Percentiles rank a stretch among this genome's conserved stretches.
Evolutionary conservation across 2,888 invertebrate species (phyloP).

Genomic region (Dastarcus helophoroides): DNA sequence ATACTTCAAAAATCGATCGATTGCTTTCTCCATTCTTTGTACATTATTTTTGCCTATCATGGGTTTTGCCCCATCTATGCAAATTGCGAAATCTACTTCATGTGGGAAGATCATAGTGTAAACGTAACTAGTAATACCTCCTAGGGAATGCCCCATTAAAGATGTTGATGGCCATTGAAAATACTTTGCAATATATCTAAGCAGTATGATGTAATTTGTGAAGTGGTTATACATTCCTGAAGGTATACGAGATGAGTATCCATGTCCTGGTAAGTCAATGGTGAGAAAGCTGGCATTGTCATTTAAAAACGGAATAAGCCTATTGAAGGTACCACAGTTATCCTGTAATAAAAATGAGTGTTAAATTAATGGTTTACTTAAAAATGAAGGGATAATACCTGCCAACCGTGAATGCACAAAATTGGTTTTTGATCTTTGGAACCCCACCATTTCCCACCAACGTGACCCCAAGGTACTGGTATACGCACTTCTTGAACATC

Average conservation of each 20-base stretch:
- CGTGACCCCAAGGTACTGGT: constrained; percentile 55
- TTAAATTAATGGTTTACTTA: constrained; percentile 21
- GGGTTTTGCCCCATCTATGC: constrained; percentile 43
- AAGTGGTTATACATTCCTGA: constrained; percentile 44
- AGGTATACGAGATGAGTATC: constrained; percentile 56
- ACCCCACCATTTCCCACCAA: constrained; percentile 63
- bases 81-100: constrained; percentile 46
- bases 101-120: constrained; percentile 52
- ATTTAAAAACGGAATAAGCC: constrained; percentile 50
- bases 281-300: constrained; percentile 41
- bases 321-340: constrained; percentile 67
- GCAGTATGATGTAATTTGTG: constrained; percentile 34
- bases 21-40: constrained; percentile 33
- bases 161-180: constrained; percentile 60
- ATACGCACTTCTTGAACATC: constrained; percentile 53
- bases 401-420: constrained; percentile 68
- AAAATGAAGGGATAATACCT: too few species aligned
- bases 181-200: constrained; percentile 48
- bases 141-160: constrained; percentile 58
- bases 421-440: constrained; percentile 50
- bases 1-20: constrained; percentile 37
- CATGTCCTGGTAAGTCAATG: constrained; percentile 61
- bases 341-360: constrained; percentile 39
- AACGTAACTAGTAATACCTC: constrained; percentile 47
- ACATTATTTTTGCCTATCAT: constrained; percentile 10